Base-by-base conservation (phyloP, 2,888 invertebrate genomes). In the Sminthurinus aureus region DNA sequence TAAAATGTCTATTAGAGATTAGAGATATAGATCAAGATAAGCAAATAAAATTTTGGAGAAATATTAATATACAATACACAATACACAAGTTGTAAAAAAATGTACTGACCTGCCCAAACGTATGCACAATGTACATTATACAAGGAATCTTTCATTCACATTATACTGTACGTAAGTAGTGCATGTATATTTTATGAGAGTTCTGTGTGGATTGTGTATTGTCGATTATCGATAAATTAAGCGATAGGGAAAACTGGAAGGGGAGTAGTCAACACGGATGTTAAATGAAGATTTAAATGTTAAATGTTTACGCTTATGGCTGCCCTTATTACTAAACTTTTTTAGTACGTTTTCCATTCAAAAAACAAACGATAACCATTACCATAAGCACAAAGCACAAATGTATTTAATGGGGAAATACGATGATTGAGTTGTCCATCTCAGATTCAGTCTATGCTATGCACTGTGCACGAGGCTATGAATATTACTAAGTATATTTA, bases 281-380 rank as follows among this genome's bases (percentile, higher is more conserved):
- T 38, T 80, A 71, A 80, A 80, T 80, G 80, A 80, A 80, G 80
- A 80, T 69, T 79, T 79, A 79, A 69, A 79, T 79, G 69, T 79
- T 79, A 79, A 69, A 79, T 79, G 69, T 79, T 79, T 80, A 80
- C 80, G 71, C 52, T 71, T 79, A 51, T 67, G 51, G 71, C 11
- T 38, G 3, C 38, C 38, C 38, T 38, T 38, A 4, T 38, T 38
- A 1, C 38, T 78, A n/a, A n/a, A n/a, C n/a, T n/a, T n/a, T n/a
- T n/a, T n/a, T n/a, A n/a, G n/a, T n/a, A n/a, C 38, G 6, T 38
- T 38, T 38, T 38, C 38, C 38, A 38, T 38, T 38, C 38, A 38
- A 38, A 75, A 20, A 51, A 69, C 67, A 18, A 18, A 64, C 13
- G n/a, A 64, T 64, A 64, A 64, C 15, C 13, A n/a, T 71, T 24